Percentiles rank a stretch among this genome's conserved stretches.
Evolutionary conservation across 92 coral and sea anemone genomes (phyloP).

Genomic region (Porites cylindrica): DNA sequence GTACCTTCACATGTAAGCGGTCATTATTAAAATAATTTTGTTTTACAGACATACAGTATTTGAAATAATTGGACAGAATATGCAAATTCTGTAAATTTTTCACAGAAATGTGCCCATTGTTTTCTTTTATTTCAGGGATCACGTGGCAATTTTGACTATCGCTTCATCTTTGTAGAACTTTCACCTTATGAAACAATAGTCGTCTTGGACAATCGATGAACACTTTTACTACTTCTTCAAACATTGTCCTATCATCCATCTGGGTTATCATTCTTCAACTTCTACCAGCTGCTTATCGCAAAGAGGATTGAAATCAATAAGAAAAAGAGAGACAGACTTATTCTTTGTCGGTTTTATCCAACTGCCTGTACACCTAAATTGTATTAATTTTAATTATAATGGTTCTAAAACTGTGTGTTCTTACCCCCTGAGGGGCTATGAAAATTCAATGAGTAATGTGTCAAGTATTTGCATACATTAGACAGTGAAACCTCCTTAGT

Average conservation of each 20-base stretch:
- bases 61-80: too few relatives aligned
- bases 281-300: not conserved
- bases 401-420: too few relatives aligned
- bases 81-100: too few relatives aligned
- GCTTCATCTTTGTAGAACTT: slow-evolving; percentile 90
- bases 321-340: not conserved
- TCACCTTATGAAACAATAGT: slow-evolving; percentile 87
- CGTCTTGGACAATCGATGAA: slow-evolving; percentile 91
- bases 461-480: too few relatives aligned
- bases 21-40: too few relatives aligned
- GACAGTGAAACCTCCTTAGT: too few relatives aligned
- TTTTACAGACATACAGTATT: too few relatives aligned
- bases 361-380: too few relatives aligned
- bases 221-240: not conserved
- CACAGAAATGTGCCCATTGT: not conserved
- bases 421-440: too few relatives aligned
- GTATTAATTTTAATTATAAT: too few relatives aligned
- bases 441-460: too few relatives aligned
- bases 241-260: not conserved
- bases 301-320: not conserved
- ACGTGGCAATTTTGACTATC: slow-evolving; percentile 83
- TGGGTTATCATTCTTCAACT: not conserved
- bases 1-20: too few relatives aligned
- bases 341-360: not conserved
- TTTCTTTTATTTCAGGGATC: slow-evolving; percentile 74